Evolutionary conservation across 2,797 vertebrate species (phyloP).

Genomic region (Spinus pinus): DNA sequence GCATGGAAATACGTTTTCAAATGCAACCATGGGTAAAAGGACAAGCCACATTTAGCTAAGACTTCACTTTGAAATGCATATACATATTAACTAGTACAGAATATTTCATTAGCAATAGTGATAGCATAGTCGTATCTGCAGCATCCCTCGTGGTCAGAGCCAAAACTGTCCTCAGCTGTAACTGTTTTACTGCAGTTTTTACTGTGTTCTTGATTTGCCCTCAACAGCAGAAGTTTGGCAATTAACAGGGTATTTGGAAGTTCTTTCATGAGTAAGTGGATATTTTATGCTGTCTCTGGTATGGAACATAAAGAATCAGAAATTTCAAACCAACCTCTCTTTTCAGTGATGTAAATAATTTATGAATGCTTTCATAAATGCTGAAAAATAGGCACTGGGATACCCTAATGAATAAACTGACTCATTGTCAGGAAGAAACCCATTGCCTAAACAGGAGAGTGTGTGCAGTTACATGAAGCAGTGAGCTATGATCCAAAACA

Average conservation of each 20-base stretch:
- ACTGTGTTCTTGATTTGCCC: not conserved
- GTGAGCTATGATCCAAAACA: not conserved
- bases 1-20: not conserved
- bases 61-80: not conserved
- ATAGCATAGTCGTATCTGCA: not conserved
- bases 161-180: not conserved
- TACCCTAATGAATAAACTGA: not conserved
- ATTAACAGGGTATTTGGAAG: not conserved
- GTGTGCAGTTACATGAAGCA: not conserved
- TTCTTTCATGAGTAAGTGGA: not conserved
- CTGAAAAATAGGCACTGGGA: not conserved
- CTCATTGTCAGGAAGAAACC: not conserved
- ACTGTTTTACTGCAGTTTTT: not conserved
- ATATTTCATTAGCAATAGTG: not conserved
- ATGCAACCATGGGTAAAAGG: not conserved
- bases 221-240: not conserved
- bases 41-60: not conserved
- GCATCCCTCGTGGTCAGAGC: not conserved
- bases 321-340: not conserved
- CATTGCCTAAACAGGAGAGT: not conserved
- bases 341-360: not conserved
- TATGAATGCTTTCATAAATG: not conserved
- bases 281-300: not conserved
- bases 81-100: not conserved
- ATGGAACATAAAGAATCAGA: not conserved